These are phyloP conservation scores for Chelonus insularis DNA, from an alignment of 1,140 invertebrate genomes.

Conservation along the genomic window DNA sequence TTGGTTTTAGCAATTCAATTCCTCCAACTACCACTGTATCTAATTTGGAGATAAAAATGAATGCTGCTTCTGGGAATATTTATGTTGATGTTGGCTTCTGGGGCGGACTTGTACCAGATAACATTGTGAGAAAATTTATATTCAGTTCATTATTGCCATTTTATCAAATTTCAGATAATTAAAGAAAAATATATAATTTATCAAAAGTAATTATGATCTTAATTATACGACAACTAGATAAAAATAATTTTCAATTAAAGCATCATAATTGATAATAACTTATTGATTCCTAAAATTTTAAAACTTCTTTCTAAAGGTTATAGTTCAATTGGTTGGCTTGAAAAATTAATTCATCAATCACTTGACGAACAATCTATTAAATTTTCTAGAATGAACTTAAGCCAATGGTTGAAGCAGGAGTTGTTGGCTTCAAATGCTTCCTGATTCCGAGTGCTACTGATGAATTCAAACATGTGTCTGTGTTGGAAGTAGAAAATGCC, in stretches of 20 bases:
- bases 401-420: slow-evolving; percentile 66
- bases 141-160: no score
- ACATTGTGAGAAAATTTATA: slow-evolving; percentile 59
- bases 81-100: slow-evolving; percentile 76
- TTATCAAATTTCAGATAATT: no score
- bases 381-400: slow-evolving; percentile 62
- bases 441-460: slow-evolving; percentile 69
- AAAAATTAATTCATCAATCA: no score
- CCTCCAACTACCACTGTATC: slow-evolving; percentile 69
- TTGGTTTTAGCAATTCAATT: slow-evolving; percentile 66
- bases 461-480: slow-evolving; percentile 66
- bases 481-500: slow-evolving; percentile 62
- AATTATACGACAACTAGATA: no score
- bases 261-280: no score
- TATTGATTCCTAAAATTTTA: no score
- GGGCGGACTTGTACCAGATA: slow-evolving; percentile 71
- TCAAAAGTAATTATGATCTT: no score
- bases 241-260: no score
- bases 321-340: no score
- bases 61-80: slow-evolving; percentile 64
- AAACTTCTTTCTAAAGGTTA: no score
- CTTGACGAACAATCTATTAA: no score
- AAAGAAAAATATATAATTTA: no score
- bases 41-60: slow-evolving; percentile 65
- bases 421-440: slow-evolving; percentile 76